A percentile compares a stretch with the other conserved stretches of the same genome.
Conservation (phyloP, 2,888 invertebrate genomes). For the Hypsopygia costalis region DNA sequence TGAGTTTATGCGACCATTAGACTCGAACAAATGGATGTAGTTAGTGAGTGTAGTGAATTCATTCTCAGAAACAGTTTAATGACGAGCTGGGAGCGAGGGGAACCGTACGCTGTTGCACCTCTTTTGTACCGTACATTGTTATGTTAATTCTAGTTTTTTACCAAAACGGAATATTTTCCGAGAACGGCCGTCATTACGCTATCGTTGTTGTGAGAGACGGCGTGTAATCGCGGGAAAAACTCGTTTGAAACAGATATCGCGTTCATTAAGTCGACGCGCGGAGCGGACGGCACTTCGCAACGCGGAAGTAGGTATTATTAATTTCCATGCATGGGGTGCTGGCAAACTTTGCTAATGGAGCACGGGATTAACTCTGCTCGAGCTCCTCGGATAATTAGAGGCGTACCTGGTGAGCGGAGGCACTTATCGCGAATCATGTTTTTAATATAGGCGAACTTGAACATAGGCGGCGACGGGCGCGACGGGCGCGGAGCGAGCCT, state of each 20-base stretch:
- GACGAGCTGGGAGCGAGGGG: neutral
- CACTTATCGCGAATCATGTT: constrained; percentile 6
- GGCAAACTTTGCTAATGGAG: constrained; percentile 39
- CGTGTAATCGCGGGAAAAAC: constrained; percentile 7
- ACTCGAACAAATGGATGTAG: too few relatives aligned
- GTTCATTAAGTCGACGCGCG: neutral
- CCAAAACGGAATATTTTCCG: constrained; percentile 2
- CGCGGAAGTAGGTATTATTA: constrained; percentile 13
- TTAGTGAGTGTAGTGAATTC: too few relatives aligned
- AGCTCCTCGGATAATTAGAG: neutral
- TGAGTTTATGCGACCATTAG: too few relatives aligned
- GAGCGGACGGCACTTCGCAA: neutral
- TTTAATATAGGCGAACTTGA: constrained; percentile 9
- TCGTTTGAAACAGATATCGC: constrained; percentile 5
- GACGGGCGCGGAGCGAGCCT: neutral
- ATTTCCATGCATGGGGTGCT: constrained; percentile 13
- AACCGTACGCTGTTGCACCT: neutral
- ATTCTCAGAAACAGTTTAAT: too few relatives aligned
- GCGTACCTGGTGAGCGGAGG: neutral
- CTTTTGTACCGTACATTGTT: constrained; percentile 3
- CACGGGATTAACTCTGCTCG: constrained; percentile 22
- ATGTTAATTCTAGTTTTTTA: constrained; percentile 4
- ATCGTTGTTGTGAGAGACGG: constrained; percentile 1
- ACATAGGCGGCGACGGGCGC: neutral
- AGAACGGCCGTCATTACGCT: constrained; percentile 6